A percentile compares a stretch with the other conserved stretches of the same genome.
phyloP scores from a whole-genome alignment of 1,140 invertebrate genomes.

The Metaphire vulgaris region DNA sequence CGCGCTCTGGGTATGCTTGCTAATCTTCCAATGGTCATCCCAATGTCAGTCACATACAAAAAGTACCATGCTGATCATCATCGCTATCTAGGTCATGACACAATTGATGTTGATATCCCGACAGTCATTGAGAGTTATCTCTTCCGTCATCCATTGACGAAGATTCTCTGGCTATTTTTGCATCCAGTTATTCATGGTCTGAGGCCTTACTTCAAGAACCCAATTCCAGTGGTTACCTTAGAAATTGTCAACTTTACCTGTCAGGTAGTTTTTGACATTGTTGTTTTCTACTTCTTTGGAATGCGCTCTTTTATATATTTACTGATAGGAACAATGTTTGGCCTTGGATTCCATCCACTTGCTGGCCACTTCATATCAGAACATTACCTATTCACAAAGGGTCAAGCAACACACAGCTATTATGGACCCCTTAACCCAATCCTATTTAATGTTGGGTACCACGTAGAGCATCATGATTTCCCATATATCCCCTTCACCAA shows the following conservation, averaged over 20 bases:
- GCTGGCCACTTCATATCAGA: slow-evolving; percentile 98
- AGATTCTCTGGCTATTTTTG: slow-evolving; percentile 45
- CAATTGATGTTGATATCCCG: slow-evolving; percentile 48
- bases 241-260: slow-evolving; percentile 68
- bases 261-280: slow-evolving; percentile 74
- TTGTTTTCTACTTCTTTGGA: slow-evolving; percentile 74
- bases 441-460: slow-evolving; percentile 89
- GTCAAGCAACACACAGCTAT: slow-evolving; percentile 95
- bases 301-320: slow-evolving; percentile 72
- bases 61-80: slow-evolving; percentile 53
- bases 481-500: slow-evolving; percentile 47
- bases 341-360: slow-evolving; percentile 93
- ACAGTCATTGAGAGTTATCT: slow-evolving; percentile 44
- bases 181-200: slow-evolving; percentile 46
- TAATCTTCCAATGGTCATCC: slow-evolving; percentile 48
- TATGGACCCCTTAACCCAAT: slow-evolving; percentile 93
- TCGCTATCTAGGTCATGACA: slow-evolving; percentile 45
- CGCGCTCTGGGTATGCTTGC: slow-evolving; percentile 46
- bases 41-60: slow-evolving; percentile 51
- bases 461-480: slow-evolving; percentile 54
- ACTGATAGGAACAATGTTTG: slow-evolving; percentile 75
- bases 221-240: slow-evolving; percentile 63
- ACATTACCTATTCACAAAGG: slow-evolving; percentile 95
- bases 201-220: slow-evolving; percentile 54
- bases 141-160: slow-evolving; percentile 45